Evolutionary conservation across 1,140 invertebrate species (phyloP), one percentile per base, ranked within the genome.

Genomic region (Melanaphis sacchari): DNA sequence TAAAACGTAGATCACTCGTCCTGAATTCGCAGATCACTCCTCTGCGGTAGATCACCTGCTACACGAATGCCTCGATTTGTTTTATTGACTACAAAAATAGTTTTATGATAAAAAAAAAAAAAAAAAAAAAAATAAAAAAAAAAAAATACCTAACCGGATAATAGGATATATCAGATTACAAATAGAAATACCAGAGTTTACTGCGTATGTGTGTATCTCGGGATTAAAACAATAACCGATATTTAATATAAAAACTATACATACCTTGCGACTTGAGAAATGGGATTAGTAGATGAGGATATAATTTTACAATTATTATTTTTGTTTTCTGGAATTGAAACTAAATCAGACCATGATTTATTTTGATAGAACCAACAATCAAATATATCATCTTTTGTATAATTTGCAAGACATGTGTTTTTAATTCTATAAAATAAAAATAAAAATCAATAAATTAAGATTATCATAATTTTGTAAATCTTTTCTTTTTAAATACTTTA

Each of bases 271-370:
- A n/a, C 31, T 76, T 76, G 5, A 76, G 59, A n/a, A 66, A 66
- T 66, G 31, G 31, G 3, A 66, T 66, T 66, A 4, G 31, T 15
- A 66, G 59, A 76, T 36, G 59, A 66, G 0, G 8, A 15, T 11
- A 31, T 31, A 31, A 31, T 31, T 31, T 0, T 31, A 31, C 3
- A 31, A 15, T 41, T 41, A 84, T 40, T 2, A 82, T 82, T 9
- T 26, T 43, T 31, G 4, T 22, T 88, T 49, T 49, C n/a, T 9
- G 26, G 31, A 88, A 88, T 26, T 31, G 85, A 9, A 2, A n/a
- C 21, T 46, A 88, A 88, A 88, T 88, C 43, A 88, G 3, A 26
- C 88, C 88, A 89, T 24, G 49, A 26, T 89, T 89, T 54, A 38
- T 26, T 89, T 38, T 54, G 7, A 26, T 54, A 26, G 3, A 54